phyloP scores from a whole-genome alignment of 2,888 invertebrate genomes.

The Crepidodera aurea region DNA sequence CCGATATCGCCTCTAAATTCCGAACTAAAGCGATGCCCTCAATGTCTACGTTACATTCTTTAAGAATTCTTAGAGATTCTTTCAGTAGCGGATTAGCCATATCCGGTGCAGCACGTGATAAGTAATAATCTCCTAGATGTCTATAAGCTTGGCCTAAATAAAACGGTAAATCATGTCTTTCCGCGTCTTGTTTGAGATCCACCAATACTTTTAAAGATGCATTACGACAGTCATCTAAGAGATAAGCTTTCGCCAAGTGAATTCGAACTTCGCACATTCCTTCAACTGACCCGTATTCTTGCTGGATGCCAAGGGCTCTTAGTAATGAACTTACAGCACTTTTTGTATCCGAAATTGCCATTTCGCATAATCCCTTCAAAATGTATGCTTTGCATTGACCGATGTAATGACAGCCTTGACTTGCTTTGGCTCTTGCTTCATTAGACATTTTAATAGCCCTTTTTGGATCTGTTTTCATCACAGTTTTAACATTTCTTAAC shows the following conservation, averaged over 20 bases:
- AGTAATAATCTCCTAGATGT: conserved; percentile 56
- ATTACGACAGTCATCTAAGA: conserved; percentile 45
- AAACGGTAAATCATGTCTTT: conserved; percentile 46
- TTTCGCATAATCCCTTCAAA: conserved; percentile 65
- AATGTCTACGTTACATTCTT: conserved; percentile 36
- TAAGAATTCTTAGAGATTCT: conserved; percentile 53
- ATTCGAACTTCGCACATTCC: conserved; percentile 66
- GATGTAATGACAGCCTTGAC: conserved; percentile 62
- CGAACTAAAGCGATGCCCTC: conserved; percentile 50
- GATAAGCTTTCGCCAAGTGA: conserved; percentile 66
- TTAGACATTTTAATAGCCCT: conserved; percentile 63
- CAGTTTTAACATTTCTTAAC: conserved; percentile 59
- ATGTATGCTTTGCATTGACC: conserved; percentile 65
- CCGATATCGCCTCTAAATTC: conserved; percentile 55
- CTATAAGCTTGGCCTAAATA: conserved; percentile 55
- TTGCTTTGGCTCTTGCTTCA: conserved; percentile 65
- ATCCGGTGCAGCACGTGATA: conserved; percentile 50
- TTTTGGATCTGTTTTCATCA: conserved; percentile 58
- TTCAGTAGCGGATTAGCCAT: conserved; percentile 53
- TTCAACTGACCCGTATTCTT: conserved; percentile 56
- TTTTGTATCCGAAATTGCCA: conserved; percentile 62
- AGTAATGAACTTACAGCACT: conserved; percentile 64
- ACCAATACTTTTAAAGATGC: conserved; percentile 47
- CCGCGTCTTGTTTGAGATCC: conserved; percentile 27
- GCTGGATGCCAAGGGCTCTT: conserved; percentile 62